These are phyloP conservation scores for Acanthisitta chloris DNA, from an alignment of 2,113 vertebrate genomes.

Conservation along the genomic window DNA sequence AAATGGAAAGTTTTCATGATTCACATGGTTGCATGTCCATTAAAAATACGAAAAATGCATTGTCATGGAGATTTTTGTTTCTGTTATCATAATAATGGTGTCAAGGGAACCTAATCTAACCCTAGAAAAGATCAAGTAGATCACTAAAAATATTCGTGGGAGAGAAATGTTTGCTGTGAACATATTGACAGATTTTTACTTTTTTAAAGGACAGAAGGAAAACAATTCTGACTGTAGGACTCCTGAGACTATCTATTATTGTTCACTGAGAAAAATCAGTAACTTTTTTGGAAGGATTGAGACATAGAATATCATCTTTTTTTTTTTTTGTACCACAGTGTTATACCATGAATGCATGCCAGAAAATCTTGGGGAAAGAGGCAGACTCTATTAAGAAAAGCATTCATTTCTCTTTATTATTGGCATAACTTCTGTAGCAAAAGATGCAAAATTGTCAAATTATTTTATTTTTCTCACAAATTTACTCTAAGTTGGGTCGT, in stretches of 20 bases:
- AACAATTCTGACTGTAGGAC: neutral
- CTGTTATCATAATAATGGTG: neutral
- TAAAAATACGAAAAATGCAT: conserved; percentile 1
- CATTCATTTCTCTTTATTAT: neutral
- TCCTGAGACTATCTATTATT: neutral
- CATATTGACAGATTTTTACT: neutral
- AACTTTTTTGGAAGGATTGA: neutral
- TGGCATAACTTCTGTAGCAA: neutral
- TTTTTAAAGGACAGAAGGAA: conserved; percentile 12
- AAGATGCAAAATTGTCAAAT: conserved; percentile 14
- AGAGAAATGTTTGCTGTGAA: neutral
- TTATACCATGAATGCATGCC: neutral
- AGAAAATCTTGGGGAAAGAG: neutral
- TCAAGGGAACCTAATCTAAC: neutral
- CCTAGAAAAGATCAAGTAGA: neutral
- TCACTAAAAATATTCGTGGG: neutral
- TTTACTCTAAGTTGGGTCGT: neutral
- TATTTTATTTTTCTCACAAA: conserved; percentile 26
- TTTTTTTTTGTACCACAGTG: neutral
- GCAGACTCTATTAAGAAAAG: neutral
- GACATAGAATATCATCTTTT: neutral
- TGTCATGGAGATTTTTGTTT: neutral
- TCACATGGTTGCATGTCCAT: neutral
- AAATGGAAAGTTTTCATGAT: neutral
- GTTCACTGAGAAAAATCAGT: neutral